These are phyloP conservation scores for Torymus aiolomorphi DNA, from an alignment of 2,888 invertebrate species.

Conservation along the genomic window DNA sequence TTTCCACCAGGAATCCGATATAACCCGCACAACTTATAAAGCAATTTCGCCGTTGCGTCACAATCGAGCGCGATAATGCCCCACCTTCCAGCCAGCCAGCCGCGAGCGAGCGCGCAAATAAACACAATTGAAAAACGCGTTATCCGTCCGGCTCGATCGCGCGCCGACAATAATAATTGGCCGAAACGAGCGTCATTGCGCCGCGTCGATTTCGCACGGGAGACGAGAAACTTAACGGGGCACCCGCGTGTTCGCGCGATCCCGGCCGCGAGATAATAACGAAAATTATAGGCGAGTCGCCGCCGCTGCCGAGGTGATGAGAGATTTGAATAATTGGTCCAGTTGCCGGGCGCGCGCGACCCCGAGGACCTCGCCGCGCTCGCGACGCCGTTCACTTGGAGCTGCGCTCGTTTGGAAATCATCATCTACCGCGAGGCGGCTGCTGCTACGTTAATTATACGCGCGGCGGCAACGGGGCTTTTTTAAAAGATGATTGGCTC, in stretches of 20 bases:
- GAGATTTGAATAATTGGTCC: slow-evolving; percentile 61
- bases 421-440: neutral
- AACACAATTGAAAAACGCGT: too few species aligned
- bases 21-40: too few species aligned
- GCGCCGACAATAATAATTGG: too few species aligned
- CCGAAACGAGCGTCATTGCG: too few species aligned
- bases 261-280: slow-evolving; percentile 54
- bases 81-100: too few species aligned
- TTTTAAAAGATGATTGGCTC: slow-evolving; percentile 3
- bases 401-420: neutral
- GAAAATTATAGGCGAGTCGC: slow-evolving; percentile 58
- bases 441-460: slow-evolving; percentile 26
- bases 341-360: too few species aligned
- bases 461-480: neutral
- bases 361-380: neutral
- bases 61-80: too few species aligned
- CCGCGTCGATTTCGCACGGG: too few species aligned
- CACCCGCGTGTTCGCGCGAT: slow-evolving; percentile 6
- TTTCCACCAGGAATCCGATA: too few species aligned
- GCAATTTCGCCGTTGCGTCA: too few species aligned
- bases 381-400: neutral
- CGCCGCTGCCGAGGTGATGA: slow-evolving; percentile 54
- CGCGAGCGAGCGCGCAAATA: too few species aligned
- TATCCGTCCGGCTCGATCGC: too few species aligned
- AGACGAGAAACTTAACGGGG: slow-evolving; percentile 1